Base-by-base conservation (phyloP, 2,113 vertebrate species). In the Psilopsiagon aurifrons region DNA sequence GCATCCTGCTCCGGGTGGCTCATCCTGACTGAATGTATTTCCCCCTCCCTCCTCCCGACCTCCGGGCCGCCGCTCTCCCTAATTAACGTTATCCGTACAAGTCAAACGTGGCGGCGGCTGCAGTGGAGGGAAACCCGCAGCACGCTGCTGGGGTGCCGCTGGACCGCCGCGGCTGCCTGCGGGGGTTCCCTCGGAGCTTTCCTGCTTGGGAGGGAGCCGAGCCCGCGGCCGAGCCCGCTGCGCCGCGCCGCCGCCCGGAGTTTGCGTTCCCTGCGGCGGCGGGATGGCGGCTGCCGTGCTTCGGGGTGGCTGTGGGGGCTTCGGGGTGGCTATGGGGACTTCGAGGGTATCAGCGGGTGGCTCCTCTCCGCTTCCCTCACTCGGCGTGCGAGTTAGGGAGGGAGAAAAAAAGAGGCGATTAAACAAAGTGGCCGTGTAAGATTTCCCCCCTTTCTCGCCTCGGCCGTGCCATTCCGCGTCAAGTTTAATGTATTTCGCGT, bases 401-500 rank as follows among this genome's bases (percentile, higher is more conserved):
- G 35, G 75, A 71, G 90, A 75, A 59, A 54, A 62, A 33, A 71
- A 35, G 43, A 43, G 49, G 28, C 51, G 37, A 81, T 94, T 95
- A 91, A 95, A 91, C 90, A 87, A 88, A 90, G 86, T 94, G 94
- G 95, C 88, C 94, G 91, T 95, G 78, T 62, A 60, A 62, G 80
- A 41, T 17, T 12, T 2, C 1, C 12, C 13, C 16, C 9, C 7
- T 37, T 8, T 13, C 43, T 57, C n/a, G 9, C 43, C 47, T 57
- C 52, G 27, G 52, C 54, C 75, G n/a, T 94, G 69, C 46, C 82
- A 62, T 91, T 83, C 87, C 82, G 52, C 62, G 64, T 91, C 84
- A 94, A 97, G 77, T 96, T 94, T 68, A 60, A 96, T 96, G 37
- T 70, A 94, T 97, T 95, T 97, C 71, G 76, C 83, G 31, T 92